Conservation (phyloP, 2,113 vertebrate species). For the Chlorocebus sabaeus region DNA sequence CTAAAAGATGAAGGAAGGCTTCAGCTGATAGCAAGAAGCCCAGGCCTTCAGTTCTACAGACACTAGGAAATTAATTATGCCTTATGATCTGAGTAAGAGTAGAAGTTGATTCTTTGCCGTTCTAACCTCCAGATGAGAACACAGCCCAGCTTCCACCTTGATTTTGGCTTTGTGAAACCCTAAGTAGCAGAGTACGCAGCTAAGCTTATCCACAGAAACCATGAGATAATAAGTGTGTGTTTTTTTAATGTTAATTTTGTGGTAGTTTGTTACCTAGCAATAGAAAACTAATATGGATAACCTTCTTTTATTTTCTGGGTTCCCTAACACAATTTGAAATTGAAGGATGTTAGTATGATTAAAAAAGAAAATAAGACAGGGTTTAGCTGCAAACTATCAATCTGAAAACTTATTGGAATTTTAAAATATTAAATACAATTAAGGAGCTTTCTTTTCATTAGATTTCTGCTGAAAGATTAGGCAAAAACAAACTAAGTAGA, state of each 20-base stretch:
- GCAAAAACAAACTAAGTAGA: background rate
- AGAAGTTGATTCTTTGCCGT: background rate
- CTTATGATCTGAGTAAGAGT: background rate
- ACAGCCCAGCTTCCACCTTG: background rate
- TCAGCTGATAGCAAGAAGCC: background rate
- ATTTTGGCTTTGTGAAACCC: background rate
- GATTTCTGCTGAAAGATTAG: slow-evolving; percentile 16
- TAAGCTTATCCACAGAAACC: background rate
- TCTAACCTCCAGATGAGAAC: background rate
- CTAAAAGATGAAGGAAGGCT: background rate
- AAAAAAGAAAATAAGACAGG: background rate
- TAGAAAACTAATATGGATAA: background rate
- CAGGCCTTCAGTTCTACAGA: background rate
- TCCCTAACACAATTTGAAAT: background rate
- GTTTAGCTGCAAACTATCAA: background rate
- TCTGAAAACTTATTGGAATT: background rate
- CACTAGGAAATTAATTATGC: background rate
- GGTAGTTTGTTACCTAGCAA: background rate
- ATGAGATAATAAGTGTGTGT: background rate
- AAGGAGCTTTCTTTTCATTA: background rate
- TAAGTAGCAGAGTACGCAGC: background rate
- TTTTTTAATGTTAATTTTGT: background rate
- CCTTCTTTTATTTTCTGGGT: background rate
- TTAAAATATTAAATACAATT: background rate
- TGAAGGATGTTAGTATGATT: background rate